phyloP scores from a whole-genome alignment of 2,888 invertebrate genomes.

The Cotesia congregata region DNA sequence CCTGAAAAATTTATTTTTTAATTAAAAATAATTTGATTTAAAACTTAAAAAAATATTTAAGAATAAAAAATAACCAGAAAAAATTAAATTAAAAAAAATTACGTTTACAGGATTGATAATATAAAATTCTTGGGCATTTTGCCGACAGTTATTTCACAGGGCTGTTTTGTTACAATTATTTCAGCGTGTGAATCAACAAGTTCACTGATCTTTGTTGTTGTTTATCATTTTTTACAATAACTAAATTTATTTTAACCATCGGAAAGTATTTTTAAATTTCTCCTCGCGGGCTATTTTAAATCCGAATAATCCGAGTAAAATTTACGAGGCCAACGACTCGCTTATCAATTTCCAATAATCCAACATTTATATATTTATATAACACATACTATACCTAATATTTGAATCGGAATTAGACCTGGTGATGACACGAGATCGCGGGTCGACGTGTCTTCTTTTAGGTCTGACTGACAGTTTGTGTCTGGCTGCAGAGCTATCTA shows the following conservation, averaged over 20 bases:
- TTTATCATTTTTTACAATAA: neutral
- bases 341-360: constrained; percentile 8
- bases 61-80: neutral
- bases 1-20: neutral
- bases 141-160: neutral
- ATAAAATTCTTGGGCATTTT: neutral
- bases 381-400: constrained; percentile 54
- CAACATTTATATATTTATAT: neutral
- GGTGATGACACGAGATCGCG: constrained; percentile 65
- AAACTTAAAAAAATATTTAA: neutral
- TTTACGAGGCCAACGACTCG: neutral
- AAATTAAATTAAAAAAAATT: no score
- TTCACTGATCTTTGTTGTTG: constrained; percentile 23
- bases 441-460: constrained; percentile 77
- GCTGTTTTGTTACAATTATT: neutral
- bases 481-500: constrained; percentile 82
- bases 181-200: constrained; percentile 14
- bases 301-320: no score
- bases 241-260: constrained; percentile 19
- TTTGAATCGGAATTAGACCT: constrained; percentile 58
- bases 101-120: neutral
- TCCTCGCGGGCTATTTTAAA: neutral
- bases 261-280: neutral
- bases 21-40: neutral
- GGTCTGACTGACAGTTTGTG: constrained; percentile 84